A percentile compares a stretch with the other conserved stretches of the same genome.
These are phyloP conservation scores for Pantherophis alleghaniensis DNA, from an alignment of 2,797 vertebrate genomes.

Conservation along the genomic window DNA sequence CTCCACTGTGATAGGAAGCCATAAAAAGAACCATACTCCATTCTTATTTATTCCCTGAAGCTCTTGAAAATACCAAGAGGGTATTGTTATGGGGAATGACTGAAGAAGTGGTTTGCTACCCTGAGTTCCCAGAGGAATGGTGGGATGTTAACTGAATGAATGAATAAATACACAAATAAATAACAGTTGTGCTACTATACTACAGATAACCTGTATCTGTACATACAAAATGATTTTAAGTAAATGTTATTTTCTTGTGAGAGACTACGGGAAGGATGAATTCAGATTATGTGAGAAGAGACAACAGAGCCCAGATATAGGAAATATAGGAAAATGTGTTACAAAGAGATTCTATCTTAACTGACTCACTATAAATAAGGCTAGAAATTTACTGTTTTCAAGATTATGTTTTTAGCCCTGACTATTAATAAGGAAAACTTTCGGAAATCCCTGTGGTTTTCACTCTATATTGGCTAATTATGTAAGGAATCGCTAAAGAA, in stretches of 20 bases:
- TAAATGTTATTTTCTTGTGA: not conserved
- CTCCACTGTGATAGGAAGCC: slow-evolving; percentile 23
- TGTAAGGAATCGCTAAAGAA: not conserved
- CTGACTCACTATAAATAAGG: not conserved
- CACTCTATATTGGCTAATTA: not conserved
- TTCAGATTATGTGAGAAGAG: not conserved
- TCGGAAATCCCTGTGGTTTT: not conserved
- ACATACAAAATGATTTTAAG: not conserved
- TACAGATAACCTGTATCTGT: too few relatives aligned
- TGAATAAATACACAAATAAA: not conserved
- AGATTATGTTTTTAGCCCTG: not conserved
- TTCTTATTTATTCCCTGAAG: slow-evolving; percentile 28
- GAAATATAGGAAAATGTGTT: not conserved
- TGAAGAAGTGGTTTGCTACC: not conserved
- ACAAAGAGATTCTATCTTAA: not conserved
- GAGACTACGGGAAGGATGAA: not conserved
- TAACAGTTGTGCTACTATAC: not conserved
- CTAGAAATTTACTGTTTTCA: not conserved
- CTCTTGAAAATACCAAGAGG: slow-evolving; percentile 3
- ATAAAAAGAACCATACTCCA: slow-evolving; percentile 16
- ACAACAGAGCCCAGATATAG: not conserved
- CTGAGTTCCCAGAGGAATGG: not conserved
- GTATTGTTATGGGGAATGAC: not conserved
- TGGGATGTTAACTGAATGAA: not conserved
- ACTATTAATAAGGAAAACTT: not conserved